A percentile compares a stretch with the other conserved stretches of the same genome.
Conservation (phyloP, 1,140 invertebrate species). For the Ditylenchus dipsaci region DNA sequence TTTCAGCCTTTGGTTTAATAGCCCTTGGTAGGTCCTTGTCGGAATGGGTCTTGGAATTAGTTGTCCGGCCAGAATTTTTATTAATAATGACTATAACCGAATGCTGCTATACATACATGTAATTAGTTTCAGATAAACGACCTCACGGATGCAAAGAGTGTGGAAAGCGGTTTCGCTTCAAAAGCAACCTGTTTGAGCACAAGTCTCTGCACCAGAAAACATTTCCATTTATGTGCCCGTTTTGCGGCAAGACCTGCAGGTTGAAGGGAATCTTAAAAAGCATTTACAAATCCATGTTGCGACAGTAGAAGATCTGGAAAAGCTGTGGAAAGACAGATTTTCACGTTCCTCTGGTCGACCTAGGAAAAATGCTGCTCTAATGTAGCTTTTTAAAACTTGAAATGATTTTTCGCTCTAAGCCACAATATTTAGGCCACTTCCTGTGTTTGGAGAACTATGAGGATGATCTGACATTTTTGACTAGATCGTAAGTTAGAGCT, state of each 20-base stretch:
- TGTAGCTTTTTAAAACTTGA: background rate
- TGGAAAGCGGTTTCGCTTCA: slow-evolving; percentile 63
- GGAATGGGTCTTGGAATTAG: too few species aligned
- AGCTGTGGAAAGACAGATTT: slow-evolving; percentile 46
- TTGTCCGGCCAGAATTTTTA: too few species aligned
- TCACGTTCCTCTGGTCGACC: slow-evolving; percentile 30
- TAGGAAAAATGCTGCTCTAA: slow-evolving; percentile 18
- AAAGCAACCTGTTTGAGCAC: slow-evolving; percentile 74
- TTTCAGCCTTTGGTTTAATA: too few species aligned
- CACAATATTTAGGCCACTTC: too few species aligned
- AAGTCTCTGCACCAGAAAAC: slow-evolving; percentile 70
- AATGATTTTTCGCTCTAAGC: background rate
- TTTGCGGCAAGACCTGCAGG: slow-evolving; percentile 45
- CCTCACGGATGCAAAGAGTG: slow-evolving; percentile 29
- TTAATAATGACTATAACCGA: too few species aligned
- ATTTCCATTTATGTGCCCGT: slow-evolving; percentile 30
- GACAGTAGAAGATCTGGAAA: slow-evolving; percentile 47
- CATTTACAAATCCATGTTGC: slow-evolving; percentile 52
- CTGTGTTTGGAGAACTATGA: too few species aligned
- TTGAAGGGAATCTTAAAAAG: slow-evolving; percentile 54
- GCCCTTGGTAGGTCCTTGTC: too few species aligned
- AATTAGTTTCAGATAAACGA: slow-evolving; percentile 9
- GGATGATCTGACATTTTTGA: too few species aligned
- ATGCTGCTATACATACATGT: too few species aligned
- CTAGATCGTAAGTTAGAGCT: too few species aligned